Evolutionary conservation across 2,797 vertebrate genomes (phyloP).

Genomic region (Pogonophryne albipinna): DNA sequence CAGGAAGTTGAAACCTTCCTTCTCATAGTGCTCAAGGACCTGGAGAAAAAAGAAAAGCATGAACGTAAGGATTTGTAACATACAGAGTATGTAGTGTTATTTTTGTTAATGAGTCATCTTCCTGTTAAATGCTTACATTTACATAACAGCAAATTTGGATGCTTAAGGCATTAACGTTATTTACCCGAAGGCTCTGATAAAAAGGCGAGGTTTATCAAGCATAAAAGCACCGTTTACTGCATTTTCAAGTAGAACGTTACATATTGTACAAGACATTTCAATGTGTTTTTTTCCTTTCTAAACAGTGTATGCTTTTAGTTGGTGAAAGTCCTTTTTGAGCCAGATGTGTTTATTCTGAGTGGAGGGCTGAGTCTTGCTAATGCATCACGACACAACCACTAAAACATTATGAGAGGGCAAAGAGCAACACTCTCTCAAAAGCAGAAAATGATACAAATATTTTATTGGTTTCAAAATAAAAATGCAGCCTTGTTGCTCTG

Average conservation of each 20-base stretch:
- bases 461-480: not conserved
- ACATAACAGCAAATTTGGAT: not conserved
- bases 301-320: not conserved
- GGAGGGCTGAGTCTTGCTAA: conserved; percentile 6
- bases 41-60: conserved; percentile 59
- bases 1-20: conserved; percentile 94
- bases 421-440: not conserved
- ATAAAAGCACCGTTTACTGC: not conserved
- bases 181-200: not conserved
- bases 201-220: not conserved
- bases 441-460: not conserved
- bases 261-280: conserved; percentile 2
- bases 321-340: not conserved
- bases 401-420: not conserved
- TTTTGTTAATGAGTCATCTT: not conserved
- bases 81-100: not conserved
- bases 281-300: not conserved
- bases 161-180: not conserved
- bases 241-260: not conserved
- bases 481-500: not conserved
- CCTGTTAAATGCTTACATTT: not conserved
- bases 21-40: conserved; percentile 95
- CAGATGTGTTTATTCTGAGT: not conserved
- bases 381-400: not conserved
- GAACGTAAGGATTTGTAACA: not conserved